These are phyloP conservation scores for Amblyopsis rosae DNA, from an alignment of 2,113 vertebrate species.

Conservation along the genomic window DNA sequence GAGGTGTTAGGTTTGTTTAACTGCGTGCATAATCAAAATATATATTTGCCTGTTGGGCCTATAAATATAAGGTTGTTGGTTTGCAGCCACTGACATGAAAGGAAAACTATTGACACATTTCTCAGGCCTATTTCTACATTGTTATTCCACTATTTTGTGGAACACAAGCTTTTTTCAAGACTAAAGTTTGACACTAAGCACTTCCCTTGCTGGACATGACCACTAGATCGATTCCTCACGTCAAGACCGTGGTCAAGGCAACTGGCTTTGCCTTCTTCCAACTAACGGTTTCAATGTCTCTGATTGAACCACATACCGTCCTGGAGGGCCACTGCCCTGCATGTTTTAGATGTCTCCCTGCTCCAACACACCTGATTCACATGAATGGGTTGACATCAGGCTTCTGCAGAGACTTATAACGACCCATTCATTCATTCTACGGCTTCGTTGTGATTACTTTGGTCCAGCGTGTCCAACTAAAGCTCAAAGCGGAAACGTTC, in stretches of 20 bases:
- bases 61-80: no score
- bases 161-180: no score
- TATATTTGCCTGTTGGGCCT: no score
- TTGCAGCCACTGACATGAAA: no score
- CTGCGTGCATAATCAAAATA: neutral
- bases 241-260: neutral
- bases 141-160: no score
- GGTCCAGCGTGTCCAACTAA: neutral
- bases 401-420: no score
- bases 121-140: no score
- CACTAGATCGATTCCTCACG: conserved; percentile 16
- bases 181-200: conserved; percentile 12
- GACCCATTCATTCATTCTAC: no score
- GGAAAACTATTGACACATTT: no score
- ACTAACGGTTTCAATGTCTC: neutral
- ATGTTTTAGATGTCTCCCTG: no score
- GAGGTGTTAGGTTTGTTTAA: conserved; percentile 11
- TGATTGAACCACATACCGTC: neutral
- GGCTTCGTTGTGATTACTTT: neutral
- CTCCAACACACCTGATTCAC: no score
- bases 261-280: neutral
- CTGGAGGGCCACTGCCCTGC: neutral
- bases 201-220: conserved; percentile 16
- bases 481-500: neutral
- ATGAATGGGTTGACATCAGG: no score